Base-by-base conservation (phyloP, 1,140 invertebrate genomes). In the Brachionus manjavacas region DNA sequence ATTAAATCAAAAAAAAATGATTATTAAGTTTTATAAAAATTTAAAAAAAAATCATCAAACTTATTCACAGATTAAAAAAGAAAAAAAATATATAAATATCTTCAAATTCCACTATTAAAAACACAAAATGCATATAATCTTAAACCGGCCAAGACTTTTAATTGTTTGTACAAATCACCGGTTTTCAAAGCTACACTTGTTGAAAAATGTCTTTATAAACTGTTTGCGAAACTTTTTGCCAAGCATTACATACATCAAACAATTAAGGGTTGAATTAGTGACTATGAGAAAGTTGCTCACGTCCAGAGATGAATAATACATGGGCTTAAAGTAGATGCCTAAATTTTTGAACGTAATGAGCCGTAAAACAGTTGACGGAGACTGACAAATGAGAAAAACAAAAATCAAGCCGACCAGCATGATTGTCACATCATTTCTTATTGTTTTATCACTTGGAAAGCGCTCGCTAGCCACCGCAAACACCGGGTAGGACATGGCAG, bases 381-480 rank as follows among this genome's bases (percentile, higher is more conserved):
- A 72, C 52, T 84, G 81, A 35, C 81, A 84, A 2, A 84, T 49
- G 1, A 84, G 35, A 49, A 84, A 84, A 49, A 60, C 52, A 68
- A 84, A 68, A n/a, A 84, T 74, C 3, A 84, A 12, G 3, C 60
- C 81, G 9, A 84, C 31, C 4, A 84, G 14, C 81, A 84, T 84
- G 4, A 84, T 70, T 4, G 81, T 84, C 7, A 84, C 81, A 74
- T 84, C 81, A 70, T 84, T 81, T 41, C 79, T 43, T 25, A 81
- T 12, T 1, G 79, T 23, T 52, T 76, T 76, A 49, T 76, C 72
- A 49, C 41, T 41, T 3, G 8, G 39, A 74, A 35, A 25, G 20
- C n/a, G n/a, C n/a, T n/a, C n/a, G n/a, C 72, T 11, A 3, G 46
- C 72, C 31, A 2, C 64, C 7, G 52, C 25, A 68, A 41, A 64